Evolutionary conservation across 2,888 invertebrate species (phyloP), one percentile per base, ranked within the genome.

Genomic region (Ormia ochracea): DNA sequence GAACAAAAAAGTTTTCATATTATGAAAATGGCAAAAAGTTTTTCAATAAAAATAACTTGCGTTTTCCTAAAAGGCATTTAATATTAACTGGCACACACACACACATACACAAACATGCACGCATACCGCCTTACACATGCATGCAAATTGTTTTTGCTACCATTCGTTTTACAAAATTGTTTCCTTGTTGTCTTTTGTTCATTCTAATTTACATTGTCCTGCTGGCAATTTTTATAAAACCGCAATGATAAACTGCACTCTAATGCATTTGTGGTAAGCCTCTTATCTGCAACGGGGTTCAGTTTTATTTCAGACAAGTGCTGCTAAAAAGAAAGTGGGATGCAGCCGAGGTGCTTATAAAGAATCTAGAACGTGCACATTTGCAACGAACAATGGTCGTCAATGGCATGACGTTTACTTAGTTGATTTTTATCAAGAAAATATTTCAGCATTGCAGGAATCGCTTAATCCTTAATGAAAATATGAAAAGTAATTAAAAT

Each of bases 21-120:
- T 50, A 68, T 48, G 33, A 31, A 69, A 33, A 10, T 23, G 56
- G 31, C 9, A 61, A 59, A 48, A 75, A 80, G 14, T 80, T 80
- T 79, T 80, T 72, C 54, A 75, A 75, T 80, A 75, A 75, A 75
- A 80, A 80, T 70, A 65, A 66, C 79, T 75, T 72, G 54, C 66
- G 63, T 48, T 78, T 63, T 63, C 63, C 12, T 59, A 59, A 65
- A 72, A 48, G 65, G 23, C 74, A 79, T 79, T 79, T 79, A 65
- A 79, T 70, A 65, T 79, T 7, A 54, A 52, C 70, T 31, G 56
- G 66, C 70, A 43, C 45, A 66, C 70, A 38, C 31, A 41, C 50
- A 43, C 45, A 66, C 70, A 38, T 33, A 41, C 50, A n/a, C n/a
- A n/a, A n/a, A n/a, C n/a, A n/a, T n/a, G n/a, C n/a, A n/a, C n/a